Conservation (phyloP, 2,888 invertebrate species). For the Polymixis flavicincta region DNA sequence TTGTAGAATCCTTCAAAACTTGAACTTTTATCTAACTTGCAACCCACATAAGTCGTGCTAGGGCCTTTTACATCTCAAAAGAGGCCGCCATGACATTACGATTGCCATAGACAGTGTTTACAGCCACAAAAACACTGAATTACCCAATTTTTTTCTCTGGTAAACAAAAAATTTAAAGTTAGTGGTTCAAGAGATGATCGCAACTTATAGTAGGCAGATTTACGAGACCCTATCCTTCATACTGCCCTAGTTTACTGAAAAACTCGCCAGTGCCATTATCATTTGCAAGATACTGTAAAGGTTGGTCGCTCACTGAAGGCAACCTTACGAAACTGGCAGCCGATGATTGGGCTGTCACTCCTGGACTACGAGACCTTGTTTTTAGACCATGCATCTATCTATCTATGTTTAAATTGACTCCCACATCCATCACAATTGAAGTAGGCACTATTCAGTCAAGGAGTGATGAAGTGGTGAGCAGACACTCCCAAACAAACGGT, state of each 20-base stretch:
- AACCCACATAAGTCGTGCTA: conserved; percentile 13
- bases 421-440: conserved; percentile 1
- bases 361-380: too few species aligned
- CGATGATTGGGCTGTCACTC: too few species aligned
- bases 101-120: conserved; percentile 34
- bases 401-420: not conserved
- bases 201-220: not conserved
- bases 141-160: conserved; percentile 10
- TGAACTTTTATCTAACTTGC: conserved; percentile 9
- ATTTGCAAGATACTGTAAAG: too few species aligned
- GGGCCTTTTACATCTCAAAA: conserved; percentile 15
- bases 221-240: not conserved
- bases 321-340: too few species aligned
- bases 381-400: too few species aligned
- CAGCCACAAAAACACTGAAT: conserved; percentile 9
- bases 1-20: not conserved
- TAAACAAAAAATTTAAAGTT: not conserved
- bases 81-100: conserved; percentile 31
- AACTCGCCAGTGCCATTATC: too few species aligned
- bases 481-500: conserved; percentile 5
- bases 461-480: not conserved
- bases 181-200: not conserved
- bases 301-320: too few species aligned
- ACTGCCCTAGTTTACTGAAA: too few species aligned
- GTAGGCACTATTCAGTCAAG: not conserved